These are phyloP conservation scores for Dendroctonus ponderosae DNA, from an alignment of 1,140 invertebrate species.

Conservation along the genomic window DNA sequence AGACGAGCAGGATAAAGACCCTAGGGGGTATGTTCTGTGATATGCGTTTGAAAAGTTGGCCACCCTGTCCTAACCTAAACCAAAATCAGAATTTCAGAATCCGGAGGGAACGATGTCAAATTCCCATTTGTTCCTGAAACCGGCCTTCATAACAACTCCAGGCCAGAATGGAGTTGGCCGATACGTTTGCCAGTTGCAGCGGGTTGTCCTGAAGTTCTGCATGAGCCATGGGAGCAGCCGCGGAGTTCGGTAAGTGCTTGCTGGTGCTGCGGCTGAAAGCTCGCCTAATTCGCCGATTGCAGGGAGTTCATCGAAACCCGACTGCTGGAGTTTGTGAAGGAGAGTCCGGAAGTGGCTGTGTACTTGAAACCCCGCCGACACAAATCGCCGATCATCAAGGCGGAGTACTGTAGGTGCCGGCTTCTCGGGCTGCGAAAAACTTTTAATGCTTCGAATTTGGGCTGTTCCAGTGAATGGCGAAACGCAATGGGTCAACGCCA, in stretches of 20 bases:
- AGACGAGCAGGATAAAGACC: too few relatives aligned
- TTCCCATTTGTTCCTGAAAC: slow-evolving; percentile 67
- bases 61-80: too few relatives aligned
- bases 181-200: slow-evolving; percentile 83
- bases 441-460: slow-evolving; percentile 10
- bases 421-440: slow-evolving; percentile 6
- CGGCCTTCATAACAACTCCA: slow-evolving; percentile 71
- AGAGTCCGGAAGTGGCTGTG: slow-evolving; percentile 85
- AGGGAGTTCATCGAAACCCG: slow-evolving; percentile 91
- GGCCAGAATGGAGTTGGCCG: slow-evolving; percentile 83
- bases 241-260: slow-evolving; percentile 69
- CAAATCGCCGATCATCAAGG: slow-evolving; percentile 69
- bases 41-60: too few relatives aligned
- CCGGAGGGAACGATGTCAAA: slow-evolving; percentile 62
- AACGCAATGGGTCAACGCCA: slow-evolving; percentile 67
- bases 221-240: slow-evolving; percentile 76
- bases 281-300: slow-evolving; percentile 44
- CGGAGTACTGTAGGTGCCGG: slow-evolving; percentile 82
- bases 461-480: slow-evolving; percentile 76
- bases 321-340: slow-evolving; percentile 78
- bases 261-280: neutral
- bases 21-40: too few relatives aligned
- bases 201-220: slow-evolving; percentile 90
- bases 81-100: too few relatives aligned
- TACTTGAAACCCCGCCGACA: slow-evolving; percentile 93